Base-by-base conservation (phyloP, 2,888 invertebrate species). In the Platycnemis pennipes region DNA sequence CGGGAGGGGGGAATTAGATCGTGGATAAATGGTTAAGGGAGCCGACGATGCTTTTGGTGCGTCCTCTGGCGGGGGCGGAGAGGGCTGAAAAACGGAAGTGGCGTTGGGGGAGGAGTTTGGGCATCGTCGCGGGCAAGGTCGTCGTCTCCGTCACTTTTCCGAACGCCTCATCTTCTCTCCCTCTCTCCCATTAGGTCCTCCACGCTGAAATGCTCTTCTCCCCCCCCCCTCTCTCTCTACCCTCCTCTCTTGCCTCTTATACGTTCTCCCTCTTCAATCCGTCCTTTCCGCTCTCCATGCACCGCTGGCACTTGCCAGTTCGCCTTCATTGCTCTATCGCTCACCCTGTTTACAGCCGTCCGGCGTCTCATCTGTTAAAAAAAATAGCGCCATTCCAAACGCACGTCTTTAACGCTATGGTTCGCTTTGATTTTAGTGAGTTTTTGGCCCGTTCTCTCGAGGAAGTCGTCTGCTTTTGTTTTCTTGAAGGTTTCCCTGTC, bases 301-400 rank as follows among this genome's bases (percentile, higher is more conserved):
- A 77, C 37, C 77, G 77, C 77, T 37, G 37, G 37, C 77, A 4
- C 77, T 77, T 77, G 77, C 77, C 77, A 77, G 77, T 77, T 77
- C 77, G 31, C 77, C 77, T 77, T 31, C 31, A 13, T 77, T 37
- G 77, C 77, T 77, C 77, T 77, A 77, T 77, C 77, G 77, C 77
- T 77, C 77, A 77, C 77, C 77, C 77, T 77, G 77, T 77, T 77
- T 77, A 77, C 77, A 77, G 77, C 77, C 77, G 77, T 77, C 77
- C 77, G 77, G 26, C 37, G 77, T 77, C 77, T 77, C 77, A 77
- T 77, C 77, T 37, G 77, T 63, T 77, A 77, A 37, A 77, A 77
- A n/a, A 63, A 26, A 63, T 8, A 63, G 37, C 37, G 77, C 31
- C 77, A 16, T 77, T 31, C 31, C 77, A 37, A 31, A 37, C 77